phyloP scores from a whole-genome alignment of 1,140 invertebrate genomes.

The Cataglyphis hispanica region DNA sequence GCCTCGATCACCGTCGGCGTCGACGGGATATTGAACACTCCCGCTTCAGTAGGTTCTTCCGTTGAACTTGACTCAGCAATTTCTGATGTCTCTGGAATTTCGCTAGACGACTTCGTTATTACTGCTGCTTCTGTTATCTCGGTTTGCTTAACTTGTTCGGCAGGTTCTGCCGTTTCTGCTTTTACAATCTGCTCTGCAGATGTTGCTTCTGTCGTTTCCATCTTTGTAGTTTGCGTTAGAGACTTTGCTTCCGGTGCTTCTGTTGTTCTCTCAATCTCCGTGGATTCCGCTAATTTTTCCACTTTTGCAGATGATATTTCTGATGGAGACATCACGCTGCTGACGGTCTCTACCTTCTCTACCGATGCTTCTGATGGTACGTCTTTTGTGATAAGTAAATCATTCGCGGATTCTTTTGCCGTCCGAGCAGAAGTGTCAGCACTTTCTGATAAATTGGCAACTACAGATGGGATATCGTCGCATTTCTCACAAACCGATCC shows the following conservation, averaged over 20 bases:
- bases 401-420: conserved; percentile 7
- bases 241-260: conserved; percentile 54
- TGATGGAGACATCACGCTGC: background rate
- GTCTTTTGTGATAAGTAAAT: background rate
- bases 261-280: conserved; percentile 4
- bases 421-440: background rate
- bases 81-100: conserved; percentile 41
- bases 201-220: background rate
- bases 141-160: background rate
- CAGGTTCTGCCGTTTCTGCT: background rate
- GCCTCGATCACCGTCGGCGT: conserved; percentile 80
- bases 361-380: background rate
- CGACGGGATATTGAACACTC: conserved; percentile 72
- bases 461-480: background rate
- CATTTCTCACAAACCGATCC: conserved; percentile 37
- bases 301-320: conserved; percentile 22
- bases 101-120: background rate
- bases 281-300: conserved; percentile 41
- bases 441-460: background rate
- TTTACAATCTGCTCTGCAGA: background rate
- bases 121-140: background rate
- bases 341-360: conserved; percentile 38
- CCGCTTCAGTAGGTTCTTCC: conserved; percentile 70
- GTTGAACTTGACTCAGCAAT: background rate
- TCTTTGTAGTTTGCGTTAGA: conserved; percentile 2